phyloP scores from a whole-genome alignment of 1,140 invertebrate species.

The Drosophila gunungcola region DNA sequence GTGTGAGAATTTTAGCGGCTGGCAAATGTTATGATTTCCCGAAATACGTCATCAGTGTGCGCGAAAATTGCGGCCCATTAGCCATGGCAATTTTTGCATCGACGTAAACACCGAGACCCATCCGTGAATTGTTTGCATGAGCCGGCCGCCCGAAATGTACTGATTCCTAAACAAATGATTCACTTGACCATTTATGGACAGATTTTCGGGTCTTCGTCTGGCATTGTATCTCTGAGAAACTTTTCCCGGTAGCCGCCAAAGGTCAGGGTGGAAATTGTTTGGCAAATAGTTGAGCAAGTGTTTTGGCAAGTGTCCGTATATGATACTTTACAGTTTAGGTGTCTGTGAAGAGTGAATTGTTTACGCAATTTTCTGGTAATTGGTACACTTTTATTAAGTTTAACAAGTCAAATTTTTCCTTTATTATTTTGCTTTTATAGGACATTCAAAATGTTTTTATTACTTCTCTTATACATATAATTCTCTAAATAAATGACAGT shows the following conservation, averaged over 20 bases:
- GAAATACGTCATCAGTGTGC: slow-evolving; percentile 77
- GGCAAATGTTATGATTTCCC: slow-evolving; percentile 74
- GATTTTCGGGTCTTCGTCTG: slow-evolving; percentile 37
- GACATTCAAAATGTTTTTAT: too few species aligned
- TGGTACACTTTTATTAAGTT: slow-evolving; percentile 21
- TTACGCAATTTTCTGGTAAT: slow-evolving; percentile 21
- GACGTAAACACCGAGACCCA: slow-evolving; percentile 61
- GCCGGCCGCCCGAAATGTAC: slow-evolving; percentile 50
- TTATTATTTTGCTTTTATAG: too few species aligned
- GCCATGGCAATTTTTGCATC: slow-evolving; percentile 48
- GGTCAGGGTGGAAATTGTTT: slow-evolving; percentile 43
- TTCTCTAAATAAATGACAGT: too few species aligned
- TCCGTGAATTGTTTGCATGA: slow-evolving; percentile 45
- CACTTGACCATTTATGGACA: slow-evolving; percentile 80
- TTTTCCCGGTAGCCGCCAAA: slow-evolving; percentile 12
- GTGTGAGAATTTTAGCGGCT: slow-evolving; percentile 43
- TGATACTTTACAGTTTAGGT: background rate
- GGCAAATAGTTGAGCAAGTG: slow-evolving; percentile 19
- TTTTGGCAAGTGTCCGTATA: slow-evolving; percentile 9
- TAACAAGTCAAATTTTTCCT: background rate
- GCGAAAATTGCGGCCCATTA: slow-evolving; percentile 69
- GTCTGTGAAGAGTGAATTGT: background rate
- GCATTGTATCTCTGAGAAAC: background rate
- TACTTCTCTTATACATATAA: too few species aligned
- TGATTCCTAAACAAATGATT: slow-evolving; percentile 75